Conservation (phyloP, 2,113 vertebrate species). For the Scopus umbretta region DNA sequence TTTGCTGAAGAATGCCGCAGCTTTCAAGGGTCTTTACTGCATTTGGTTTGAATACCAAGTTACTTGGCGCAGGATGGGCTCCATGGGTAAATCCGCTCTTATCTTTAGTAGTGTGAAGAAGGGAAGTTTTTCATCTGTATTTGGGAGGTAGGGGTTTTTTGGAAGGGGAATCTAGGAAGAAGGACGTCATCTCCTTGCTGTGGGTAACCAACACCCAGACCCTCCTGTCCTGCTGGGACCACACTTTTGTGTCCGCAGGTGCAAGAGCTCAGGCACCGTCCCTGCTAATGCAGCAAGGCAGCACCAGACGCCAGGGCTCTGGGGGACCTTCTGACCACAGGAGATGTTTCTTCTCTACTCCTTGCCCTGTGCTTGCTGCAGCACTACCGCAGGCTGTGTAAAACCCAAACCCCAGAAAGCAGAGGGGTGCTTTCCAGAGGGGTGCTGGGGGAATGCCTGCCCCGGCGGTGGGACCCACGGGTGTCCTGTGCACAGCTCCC, state of each 20-base stretch:
- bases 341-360: background rate
- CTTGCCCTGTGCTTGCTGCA: background rate
- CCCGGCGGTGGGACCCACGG: background rate
- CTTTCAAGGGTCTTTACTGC: background rate
- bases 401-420: background rate
- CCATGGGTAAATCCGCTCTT: background rate
- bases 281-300: background rate
- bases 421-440: background rate
- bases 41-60: background rate
- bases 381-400: background rate
- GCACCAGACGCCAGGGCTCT: background rate
- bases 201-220: background rate
- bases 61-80: background rate
- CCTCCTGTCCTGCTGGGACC: background rate
- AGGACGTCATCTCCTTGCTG: background rate
- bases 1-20: background rate
- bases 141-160: background rate
- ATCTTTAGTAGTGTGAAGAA: too few relatives aligned
- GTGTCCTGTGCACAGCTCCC: background rate
- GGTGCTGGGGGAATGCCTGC: background rate
- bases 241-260: background rate
- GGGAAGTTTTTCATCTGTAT: background rate
- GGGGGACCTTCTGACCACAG: background rate
- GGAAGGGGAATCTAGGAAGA: background rate
- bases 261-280: background rate